A percentile compares a stretch with the other conserved stretches of the same genome.
Evolutionary conservation across 2,888 invertebrate species (phyloP).

Genomic region (Cacoxenus indagator): DNA sequence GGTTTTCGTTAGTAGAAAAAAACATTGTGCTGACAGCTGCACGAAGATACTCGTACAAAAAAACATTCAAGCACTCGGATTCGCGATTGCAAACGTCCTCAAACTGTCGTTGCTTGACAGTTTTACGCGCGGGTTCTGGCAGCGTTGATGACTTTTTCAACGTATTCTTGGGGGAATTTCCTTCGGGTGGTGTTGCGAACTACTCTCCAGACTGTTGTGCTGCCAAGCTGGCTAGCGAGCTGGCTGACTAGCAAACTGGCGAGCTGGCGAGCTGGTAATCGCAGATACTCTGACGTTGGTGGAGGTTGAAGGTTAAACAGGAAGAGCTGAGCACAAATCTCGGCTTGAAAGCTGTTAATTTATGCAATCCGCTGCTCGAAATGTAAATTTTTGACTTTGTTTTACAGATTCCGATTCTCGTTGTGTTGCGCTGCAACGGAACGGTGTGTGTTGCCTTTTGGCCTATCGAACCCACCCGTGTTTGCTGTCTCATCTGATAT

Average conservation of each 20-base stretch:
- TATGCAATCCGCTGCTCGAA: constrained; percentile 24
- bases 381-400: constrained; percentile 22
- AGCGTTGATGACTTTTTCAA: constrained; percentile 28
- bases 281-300: neutral
- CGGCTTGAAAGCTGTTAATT: constrained; percentile 25
- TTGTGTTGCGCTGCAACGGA: neutral
- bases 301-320: constrained; percentile 30
- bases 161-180: neutral
- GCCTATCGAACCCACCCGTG: constrained; percentile 21
- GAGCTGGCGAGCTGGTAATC: neutral
- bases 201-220: neutral
- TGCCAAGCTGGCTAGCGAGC: neutral
- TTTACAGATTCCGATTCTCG: constrained; percentile 12
- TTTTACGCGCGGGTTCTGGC: constrained; percentile 28
- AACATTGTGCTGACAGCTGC: constrained; percentile 21
- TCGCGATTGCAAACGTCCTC: constrained; percentile 36
- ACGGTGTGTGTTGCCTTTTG: constrained; percentile 15
- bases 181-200: neutral
- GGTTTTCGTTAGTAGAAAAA: constrained; percentile 36
- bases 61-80: constrained; percentile 36
- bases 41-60: constrained; percentile 23
- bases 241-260: neutral
- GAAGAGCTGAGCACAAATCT: constrained; percentile 27
- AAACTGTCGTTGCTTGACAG: constrained; percentile 50
- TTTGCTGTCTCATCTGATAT: constrained; percentile 5